These are phyloP conservation scores for Dasypus novemcinctus DNA, from an alignment of 2,113 vertebrate species.

Conservation along the genomic window DNA sequence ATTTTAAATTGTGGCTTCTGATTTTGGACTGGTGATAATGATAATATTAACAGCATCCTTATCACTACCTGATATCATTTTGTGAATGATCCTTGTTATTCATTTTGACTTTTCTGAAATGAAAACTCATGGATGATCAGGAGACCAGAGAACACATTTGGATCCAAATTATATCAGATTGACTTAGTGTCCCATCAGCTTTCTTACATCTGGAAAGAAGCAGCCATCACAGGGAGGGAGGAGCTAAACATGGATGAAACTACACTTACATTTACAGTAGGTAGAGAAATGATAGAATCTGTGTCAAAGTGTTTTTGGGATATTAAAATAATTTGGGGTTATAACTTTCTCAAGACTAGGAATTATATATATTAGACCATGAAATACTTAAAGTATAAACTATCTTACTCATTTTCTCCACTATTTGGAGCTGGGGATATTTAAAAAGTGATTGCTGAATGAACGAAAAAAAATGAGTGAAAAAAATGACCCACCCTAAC, in stretches of 20 bases:
- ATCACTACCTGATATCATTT: neutral
- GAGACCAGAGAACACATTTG: neutral
- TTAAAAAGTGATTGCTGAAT: neutral
- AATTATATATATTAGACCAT: neutral
- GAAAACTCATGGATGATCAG: neutral
- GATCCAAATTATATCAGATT: neutral
- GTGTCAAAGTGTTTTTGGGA: neutral
- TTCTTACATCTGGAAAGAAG: neutral
- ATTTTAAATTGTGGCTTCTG: too few relatives aligned
- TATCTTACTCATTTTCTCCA: neutral
- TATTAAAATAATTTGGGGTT: too few relatives aligned
- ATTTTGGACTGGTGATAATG: too few relatives aligned
- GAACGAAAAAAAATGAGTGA: neutral
- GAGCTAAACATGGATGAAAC: neutral
- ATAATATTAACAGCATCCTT: rapidly evolving
- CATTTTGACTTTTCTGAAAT: neutral
- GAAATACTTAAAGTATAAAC: rapidly evolving
- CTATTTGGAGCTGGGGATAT: neutral
- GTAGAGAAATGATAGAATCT: neutral
- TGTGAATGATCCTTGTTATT: neutral
- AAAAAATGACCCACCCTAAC: neutral
- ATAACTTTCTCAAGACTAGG: neutral
- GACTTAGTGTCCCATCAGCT: neutral
- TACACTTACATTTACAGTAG: neutral
- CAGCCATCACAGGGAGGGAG: neutral